A percentile compares a stretch with the other conserved stretches of the same genome.
phyloP scores from a whole-genome alignment of 2,797 vertebrate genomes.

The Aldrovandia affinis region DNA sequence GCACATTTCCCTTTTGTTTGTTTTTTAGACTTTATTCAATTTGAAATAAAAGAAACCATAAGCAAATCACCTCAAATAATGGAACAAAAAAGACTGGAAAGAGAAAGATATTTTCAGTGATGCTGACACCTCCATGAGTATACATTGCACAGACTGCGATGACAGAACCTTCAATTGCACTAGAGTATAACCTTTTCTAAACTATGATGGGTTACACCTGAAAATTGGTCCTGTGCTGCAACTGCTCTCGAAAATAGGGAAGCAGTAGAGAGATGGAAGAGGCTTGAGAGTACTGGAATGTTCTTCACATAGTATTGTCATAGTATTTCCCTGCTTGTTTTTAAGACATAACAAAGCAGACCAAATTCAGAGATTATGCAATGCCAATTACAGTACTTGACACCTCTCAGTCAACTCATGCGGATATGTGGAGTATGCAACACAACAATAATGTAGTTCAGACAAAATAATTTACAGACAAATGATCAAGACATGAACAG shows the following conservation, averaged over 20 bases:
- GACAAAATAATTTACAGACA: background rate
- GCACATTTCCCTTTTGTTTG: background rate
- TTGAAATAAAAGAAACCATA: conserved; percentile 29
- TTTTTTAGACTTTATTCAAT: conserved; percentile 28
- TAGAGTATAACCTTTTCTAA: background rate
- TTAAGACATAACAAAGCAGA: conserved; percentile 1
- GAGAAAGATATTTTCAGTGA: conserved; percentile 1
- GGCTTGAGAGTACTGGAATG: background rate
- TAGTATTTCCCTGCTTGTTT: conserved; percentile 8
- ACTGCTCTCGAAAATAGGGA: background rate
- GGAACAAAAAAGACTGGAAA: conserved; percentile 27
- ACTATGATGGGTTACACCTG: background rate
- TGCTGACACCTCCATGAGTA: conserved; percentile 18
- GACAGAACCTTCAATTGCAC: background rate
- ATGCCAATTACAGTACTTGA: background rate
- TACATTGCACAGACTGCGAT: background rate
- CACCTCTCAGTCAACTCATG: background rate
- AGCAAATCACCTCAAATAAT: conserved; percentile 29
- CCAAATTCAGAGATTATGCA: background rate
- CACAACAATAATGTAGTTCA: background rate
- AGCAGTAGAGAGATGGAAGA: background rate
- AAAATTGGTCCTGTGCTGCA: background rate
- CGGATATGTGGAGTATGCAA: background rate
- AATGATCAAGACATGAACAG: conserved; percentile 28
- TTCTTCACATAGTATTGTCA: background rate